Percentiles rank a stretch among this genome's conserved stretches.
Conservation (phyloP, 2,888 invertebrate genomes). For the Clistopyga incitator region DNA sequence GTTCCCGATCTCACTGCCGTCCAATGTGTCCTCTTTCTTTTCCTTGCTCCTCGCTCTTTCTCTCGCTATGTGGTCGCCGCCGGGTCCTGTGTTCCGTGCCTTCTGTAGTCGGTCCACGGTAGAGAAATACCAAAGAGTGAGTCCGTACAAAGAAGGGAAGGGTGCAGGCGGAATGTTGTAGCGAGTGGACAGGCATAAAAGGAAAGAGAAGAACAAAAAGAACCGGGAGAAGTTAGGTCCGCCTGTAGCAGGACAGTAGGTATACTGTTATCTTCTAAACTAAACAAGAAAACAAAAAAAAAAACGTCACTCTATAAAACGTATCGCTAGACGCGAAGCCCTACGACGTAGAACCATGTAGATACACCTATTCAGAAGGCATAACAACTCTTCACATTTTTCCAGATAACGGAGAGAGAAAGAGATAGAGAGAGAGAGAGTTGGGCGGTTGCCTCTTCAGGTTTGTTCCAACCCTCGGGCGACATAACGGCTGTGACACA, state of each 20-base stretch:
- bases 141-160: slow-evolving; percentile 36
- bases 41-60: slow-evolving; percentile 40
- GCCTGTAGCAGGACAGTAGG: slow-evolving; percentile 13
- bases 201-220: slow-evolving; percentile 20
- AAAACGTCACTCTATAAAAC: neutral
- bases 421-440: too few relatives aligned
- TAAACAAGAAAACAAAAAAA: neutral
- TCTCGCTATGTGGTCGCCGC: slow-evolving; percentile 60
- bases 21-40: slow-evolving; percentile 59
- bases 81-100: slow-evolving; percentile 40
- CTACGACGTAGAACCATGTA: slow-evolving; percentile 5
- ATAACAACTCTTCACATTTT: slow-evolving; percentile 7
- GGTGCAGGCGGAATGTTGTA: slow-evolving; percentile 56
- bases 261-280: slow-evolving; percentile 31
- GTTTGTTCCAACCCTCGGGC: slow-evolving; percentile 25
- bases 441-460: slow-evolving; percentile 16
- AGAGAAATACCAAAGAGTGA: slow-evolving; percentile 46
- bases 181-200: slow-evolving; percentile 46
- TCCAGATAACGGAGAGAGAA: too few relatives aligned
- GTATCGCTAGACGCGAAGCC: slow-evolving; percentile 2
- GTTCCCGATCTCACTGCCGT: slow-evolving; percentile 67
- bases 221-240: neutral
- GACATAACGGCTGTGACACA: slow-evolving; percentile 18
- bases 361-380: slow-evolving; percentile 16
- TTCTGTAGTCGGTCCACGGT: slow-evolving; percentile 34